Conservation (phyloP, 1,140 invertebrate genomes). For the Probaryconus sp. region DNA sequence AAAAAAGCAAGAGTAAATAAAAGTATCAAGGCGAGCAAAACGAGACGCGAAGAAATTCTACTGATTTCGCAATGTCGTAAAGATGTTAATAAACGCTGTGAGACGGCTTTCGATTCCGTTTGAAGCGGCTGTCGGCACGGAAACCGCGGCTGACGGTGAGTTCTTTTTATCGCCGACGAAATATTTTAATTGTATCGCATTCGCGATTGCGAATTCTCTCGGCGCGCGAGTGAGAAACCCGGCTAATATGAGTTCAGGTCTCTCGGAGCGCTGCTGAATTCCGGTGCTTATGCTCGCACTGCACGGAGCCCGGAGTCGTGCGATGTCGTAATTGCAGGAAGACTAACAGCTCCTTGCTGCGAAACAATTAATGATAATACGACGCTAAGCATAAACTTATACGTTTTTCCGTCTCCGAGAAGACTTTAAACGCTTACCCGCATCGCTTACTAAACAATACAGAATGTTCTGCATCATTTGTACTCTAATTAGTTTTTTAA, state of each 20-base stretch:
- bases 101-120: conserved; percentile 56
- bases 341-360: conserved; percentile 52
- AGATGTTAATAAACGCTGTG: conserved; percentile 60
- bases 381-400: conserved; percentile 37
- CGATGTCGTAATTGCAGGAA: conserved; percentile 59
- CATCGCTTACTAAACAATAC: conserved; percentile 33
- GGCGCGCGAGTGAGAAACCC: conserved; percentile 55
- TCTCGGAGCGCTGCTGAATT: conserved; percentile 49
- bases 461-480: conserved; percentile 43
- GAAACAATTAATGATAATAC: conserved; percentile 61
- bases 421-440: conserved; percentile 36
- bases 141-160: conserved; percentile 54
- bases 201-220: conserved; percentile 57
- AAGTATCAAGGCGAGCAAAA: conserved; percentile 36
- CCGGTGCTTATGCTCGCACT: conserved; percentile 48
- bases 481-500: no score
- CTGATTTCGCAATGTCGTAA: conserved; percentile 56
- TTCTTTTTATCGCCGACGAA: conserved; percentile 60
- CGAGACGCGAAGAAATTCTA: conserved; percentile 46
- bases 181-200: conserved; percentile 64
- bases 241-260: conserved; percentile 50
- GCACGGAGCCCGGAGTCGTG: conserved; percentile 42
- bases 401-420: conserved; percentile 33
- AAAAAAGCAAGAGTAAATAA: conserved; percentile 10
- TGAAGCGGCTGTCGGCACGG: conserved; percentile 58